These are phyloP conservation scores for Apodemia duryi DNA, from an alignment of 2,888 invertebrate species.

Conservation along the genomic window DNA sequence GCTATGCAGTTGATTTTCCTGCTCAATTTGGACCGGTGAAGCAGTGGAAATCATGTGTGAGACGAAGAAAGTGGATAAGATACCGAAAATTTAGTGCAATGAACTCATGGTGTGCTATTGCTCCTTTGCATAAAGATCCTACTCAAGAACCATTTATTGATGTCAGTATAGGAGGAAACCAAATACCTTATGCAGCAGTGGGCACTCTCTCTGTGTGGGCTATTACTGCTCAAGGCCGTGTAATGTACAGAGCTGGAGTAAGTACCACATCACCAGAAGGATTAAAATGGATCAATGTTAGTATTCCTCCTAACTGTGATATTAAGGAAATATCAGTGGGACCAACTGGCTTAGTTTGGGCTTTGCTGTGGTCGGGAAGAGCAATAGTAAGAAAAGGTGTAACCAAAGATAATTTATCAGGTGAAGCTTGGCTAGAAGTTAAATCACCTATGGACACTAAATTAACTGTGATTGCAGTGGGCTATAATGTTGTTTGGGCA, in stretches of 20 bases:
- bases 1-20: conserved; percentile 95
- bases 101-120: conserved; percentile 95
- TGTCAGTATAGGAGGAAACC: conserved; percentile 91
- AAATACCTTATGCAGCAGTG: conserved; percentile 86
- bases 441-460: conserved; percentile 85
- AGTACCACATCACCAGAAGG: conserved; percentile 92
- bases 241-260: conserved; percentile 92
- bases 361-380: conserved; percentile 89
- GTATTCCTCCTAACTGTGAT: conserved; percentile 88
- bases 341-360: conserved; percentile 92
- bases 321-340: conserved; percentile 92
- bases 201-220: conserved; percentile 94
- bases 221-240: conserved; percentile 93
- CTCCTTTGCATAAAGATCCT: conserved; percentile 92
- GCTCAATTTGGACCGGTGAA: conserved; percentile 88
- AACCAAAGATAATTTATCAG: conserved; percentile 86
- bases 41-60: conserved; percentile 94
- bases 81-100: conserved; percentile 92
- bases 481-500: conserved; percentile 88
- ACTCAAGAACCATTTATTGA: conserved; percentile 96
- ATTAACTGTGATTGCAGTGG: conserved; percentile 89
- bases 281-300: conserved; percentile 88
- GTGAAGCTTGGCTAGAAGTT: conserved; percentile 89
- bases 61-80: conserved; percentile 93
- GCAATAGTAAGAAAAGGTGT: conserved; percentile 90